Base-by-base conservation (phyloP, 2,113 vertebrate species). In the Aythya baeri region DNA sequence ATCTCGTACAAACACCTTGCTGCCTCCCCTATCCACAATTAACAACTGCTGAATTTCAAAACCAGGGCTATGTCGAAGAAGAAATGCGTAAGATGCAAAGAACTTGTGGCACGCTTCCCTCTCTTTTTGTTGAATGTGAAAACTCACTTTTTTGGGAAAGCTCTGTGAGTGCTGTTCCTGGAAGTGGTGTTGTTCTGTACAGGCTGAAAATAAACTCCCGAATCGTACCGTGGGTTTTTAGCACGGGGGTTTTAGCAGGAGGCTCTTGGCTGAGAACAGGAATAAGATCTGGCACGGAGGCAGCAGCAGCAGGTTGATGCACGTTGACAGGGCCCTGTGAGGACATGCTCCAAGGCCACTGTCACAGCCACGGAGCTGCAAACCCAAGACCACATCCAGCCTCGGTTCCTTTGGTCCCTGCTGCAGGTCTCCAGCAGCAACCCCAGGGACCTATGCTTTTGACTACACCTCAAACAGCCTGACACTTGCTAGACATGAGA, bases 141-240 rank as follows among this genome's bases (percentile, higher is more conserved):
- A 66, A 67, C 17, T 73, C 26, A 36, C 50, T 38, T 67, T 50
- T 50, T 38, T 38, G 73, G 72, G 76, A 89, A 88, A 86, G 50
- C 55, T 83, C 89, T 71, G 59, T 27, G 26, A 86, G 44, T 31
- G 62, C 80, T 13, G 1, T 65, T 88, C 68, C 77, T 83, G 78
- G 63, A 68, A 84, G 59, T 2, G 0, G 18, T 36, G 7, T 7
- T 88, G 88, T 84, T 90, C 80, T 92, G 77, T 66, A 75, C 15
- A 70, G 44, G 63, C 73, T 96, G 77, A 96, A 94, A 96, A 95
- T 92, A 93, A 84, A 77, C 66, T 57, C 54, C 77, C 5, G 27
- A 89, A 76, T 92, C 5, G 20, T 36, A 17, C 3, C 7, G 82
- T 77, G 79, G 75, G 95, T 74, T 88, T 86, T 38, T 87, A 80